Conservation (phyloP, 2,113 vertebrate species). For the Indicator maculatus region DNA sequence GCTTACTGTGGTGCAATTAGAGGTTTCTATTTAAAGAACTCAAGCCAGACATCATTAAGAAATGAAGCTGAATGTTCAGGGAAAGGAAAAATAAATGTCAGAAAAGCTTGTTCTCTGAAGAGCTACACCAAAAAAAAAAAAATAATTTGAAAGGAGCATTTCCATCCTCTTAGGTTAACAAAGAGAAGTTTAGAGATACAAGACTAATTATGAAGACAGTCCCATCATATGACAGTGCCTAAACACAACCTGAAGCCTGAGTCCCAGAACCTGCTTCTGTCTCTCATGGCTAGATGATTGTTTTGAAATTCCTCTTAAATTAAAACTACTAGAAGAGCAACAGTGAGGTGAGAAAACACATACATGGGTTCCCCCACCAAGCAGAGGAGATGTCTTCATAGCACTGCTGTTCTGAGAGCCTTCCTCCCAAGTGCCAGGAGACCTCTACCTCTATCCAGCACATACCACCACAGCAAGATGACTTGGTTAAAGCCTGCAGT, state of each 20-base stretch:
- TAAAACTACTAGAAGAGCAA: neutral
- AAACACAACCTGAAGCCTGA: neutral
- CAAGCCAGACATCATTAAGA: slow-evolving; percentile 7
- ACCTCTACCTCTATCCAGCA: neutral
- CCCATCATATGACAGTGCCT: neutral
- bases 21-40: slow-evolving; percentile 36
- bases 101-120: neutral
- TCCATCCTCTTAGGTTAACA: neutral
- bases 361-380: neutral
- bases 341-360: neutral
- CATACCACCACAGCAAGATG: neutral
- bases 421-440: neutral
- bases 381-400: neutral
- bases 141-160: neutral
- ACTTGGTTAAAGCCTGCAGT: neutral
- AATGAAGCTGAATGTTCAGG: neutral
- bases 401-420: neutral
- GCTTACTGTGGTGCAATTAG: neutral
- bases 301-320: neutral
- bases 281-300: neutral
- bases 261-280: neutral
- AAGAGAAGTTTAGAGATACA: neutral
- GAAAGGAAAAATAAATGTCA: neutral
- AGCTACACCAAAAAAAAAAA: neutral
- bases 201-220: neutral